These are phyloP conservation scores for Redunca redunca DNA, from an alignment of 2,113 vertebrate genomes.

Conservation along the genomic window DNA sequence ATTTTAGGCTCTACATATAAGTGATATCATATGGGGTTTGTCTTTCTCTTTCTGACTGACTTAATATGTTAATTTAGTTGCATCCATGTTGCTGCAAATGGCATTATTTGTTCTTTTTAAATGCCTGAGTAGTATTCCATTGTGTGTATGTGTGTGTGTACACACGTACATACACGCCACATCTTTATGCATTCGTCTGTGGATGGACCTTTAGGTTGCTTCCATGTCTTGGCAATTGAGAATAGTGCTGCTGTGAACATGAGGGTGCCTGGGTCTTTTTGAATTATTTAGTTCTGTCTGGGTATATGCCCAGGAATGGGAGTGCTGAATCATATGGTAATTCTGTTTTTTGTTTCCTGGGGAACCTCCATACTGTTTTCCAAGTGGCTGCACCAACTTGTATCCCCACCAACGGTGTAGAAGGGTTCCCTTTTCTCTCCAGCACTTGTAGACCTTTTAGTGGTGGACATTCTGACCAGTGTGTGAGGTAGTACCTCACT, in stretches of 20 bases:
- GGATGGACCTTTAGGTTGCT: not conserved
- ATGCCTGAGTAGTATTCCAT: not conserved
- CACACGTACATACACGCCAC: accelerated
- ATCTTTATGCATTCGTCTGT: not conserved
- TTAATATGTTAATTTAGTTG: not conserved
- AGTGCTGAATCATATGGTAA: not conserved
- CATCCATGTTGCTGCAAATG: not conserved
- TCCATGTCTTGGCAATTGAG: not conserved
- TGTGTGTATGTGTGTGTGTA: not conserved
- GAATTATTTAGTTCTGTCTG: not conserved
- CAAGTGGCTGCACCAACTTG: not conserved
- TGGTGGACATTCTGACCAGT: not conserved
- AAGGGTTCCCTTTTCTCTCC: not conserved
- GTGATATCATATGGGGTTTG: not conserved
- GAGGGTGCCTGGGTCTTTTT: not conserved
- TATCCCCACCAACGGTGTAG: not conserved
- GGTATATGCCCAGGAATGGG: not conserved
- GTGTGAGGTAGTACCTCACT: not conserved
- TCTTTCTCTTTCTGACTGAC: not conserved
- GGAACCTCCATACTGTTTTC: not conserved
- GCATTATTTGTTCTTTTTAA: not conserved
- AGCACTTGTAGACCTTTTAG: not conserved
- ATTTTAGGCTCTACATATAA: not conserved
- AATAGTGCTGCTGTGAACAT: not conserved
- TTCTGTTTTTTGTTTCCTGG: not conserved